Base-by-base conservation (phyloP, 2,888 invertebrate genomes). In the Caenorhabditis sp. region DNA sequence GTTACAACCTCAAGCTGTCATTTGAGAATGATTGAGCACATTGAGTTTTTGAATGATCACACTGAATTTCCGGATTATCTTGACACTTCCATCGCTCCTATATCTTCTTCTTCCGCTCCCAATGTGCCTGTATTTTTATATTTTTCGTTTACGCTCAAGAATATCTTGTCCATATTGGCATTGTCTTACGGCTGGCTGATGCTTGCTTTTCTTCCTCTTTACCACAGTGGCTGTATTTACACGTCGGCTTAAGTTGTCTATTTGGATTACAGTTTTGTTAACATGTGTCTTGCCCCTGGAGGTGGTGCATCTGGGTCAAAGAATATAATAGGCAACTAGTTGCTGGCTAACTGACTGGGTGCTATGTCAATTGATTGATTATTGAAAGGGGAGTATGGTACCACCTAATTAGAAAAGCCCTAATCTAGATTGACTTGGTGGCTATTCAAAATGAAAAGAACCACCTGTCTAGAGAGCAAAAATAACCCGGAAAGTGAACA, bases 1-100 rank as follows among this genome's bases (percentile, higher is more conserved):
- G 69, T 80, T 80, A 80, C 80, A 80, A 80, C 74, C 69, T 77
- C 67, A 68, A 80, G 80, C 69, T 80, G 80, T 80, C 80, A 69
- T 74, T 80, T 74, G 61, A 61, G 74, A 80, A 80, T 80, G 80
- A 80, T 80, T 80, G 80, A 80, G 80, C 80, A 74, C 80, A 65
- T 69, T 69, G 65, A 72, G 74, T 74, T 80, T 80, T 80, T 80
- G 74, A 79, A 79, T 79, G 79, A 79, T 80, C 80, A 80, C 80
- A 72, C 78, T 64, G 78, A 78, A 70, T 70, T 70, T 70, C 70
- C 78, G 69, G 69, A 78, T 78, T 78, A 70, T 78, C 78, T 78
- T 78, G 70, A 70, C 79, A 71, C 79, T 65, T 79, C 71, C 65
- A 65, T 78, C 70, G 62, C 60, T 76, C 37, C 32, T 61, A 69